phyloP scores from a whole-genome alignment of 2,113 vertebrate genomes.

The Saccopteryx bilineata region DNA sequence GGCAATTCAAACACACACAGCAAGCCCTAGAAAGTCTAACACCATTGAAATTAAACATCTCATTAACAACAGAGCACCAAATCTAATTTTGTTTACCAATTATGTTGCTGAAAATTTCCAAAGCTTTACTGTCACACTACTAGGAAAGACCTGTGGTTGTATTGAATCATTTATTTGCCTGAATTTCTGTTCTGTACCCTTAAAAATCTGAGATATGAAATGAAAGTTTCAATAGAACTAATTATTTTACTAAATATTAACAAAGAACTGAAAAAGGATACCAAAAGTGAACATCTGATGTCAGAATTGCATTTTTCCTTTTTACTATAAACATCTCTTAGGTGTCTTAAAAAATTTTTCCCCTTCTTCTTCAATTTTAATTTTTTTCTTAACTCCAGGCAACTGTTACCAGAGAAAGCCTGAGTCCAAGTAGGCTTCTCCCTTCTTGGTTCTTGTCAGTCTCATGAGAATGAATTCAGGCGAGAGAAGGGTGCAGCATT shows the following conservation, averaged over 20 bases:
- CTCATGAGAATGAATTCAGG: too few species aligned
- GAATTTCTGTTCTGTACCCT: background rate
- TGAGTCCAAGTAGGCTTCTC: too few species aligned
- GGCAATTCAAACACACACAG: background rate
- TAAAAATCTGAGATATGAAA: background rate
- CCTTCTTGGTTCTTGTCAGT: too few species aligned
- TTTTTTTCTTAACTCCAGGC: background rate
- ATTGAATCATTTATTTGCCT: constrained; percentile 19
- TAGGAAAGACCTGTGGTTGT: background rate
- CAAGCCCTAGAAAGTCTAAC: background rate
- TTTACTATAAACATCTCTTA: background rate
- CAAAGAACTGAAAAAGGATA: background rate
- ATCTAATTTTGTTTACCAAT: constrained; percentile 67
- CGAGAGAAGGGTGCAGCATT: too few species aligned
- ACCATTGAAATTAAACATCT: constrained; percentile 62
- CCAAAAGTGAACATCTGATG: background rate
- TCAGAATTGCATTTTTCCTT: background rate
- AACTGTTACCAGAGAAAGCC: background rate
- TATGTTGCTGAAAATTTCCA: background rate
- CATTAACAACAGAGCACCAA: constrained; percentile 56
- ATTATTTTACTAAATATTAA: background rate
- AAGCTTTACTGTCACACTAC: background rate
- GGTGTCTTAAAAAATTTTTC: background rate
- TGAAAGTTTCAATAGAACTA: background rate
- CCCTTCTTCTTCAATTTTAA: background rate